Evolutionary conservation across 2,797 vertebrate genomes (phyloP), one percentile per base, ranked within the genome.

Genomic region (Characodon lateralis): DNA sequence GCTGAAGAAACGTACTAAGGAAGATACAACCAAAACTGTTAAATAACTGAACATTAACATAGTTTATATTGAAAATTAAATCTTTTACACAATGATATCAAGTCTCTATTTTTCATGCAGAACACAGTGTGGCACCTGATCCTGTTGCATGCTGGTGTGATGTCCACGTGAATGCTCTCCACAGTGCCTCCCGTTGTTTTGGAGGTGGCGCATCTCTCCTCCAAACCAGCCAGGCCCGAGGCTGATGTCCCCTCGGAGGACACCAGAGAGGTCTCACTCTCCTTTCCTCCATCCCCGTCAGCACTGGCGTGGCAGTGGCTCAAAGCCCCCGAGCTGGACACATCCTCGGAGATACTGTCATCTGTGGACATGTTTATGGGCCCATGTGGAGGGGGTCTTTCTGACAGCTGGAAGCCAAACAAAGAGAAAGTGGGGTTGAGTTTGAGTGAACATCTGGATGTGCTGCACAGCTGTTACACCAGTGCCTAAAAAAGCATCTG

Each of bases 351-450:
- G 84, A 95, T 89, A 90, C 96, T 96, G 94, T 95, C 95, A 88
- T 96, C 95, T 93, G 95, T 94, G 84, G 88, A 95, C 95, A 96
- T 96, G 93, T 93, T 96, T 96, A 95, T 86, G 85, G 89, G 89
- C 91, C 94, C 90, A 83, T 85, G 90, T 66, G 79, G 83, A 74
- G 80, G 75, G 77, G 89, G 86, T 72, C 84, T 87, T 78, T 87
- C 75, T 82, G 90, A 94, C 86, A 89, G 85, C 95, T 95, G 51
- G 39, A 61, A 20, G 68, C 24, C 70, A 78, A 58, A 76, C 48
- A 28, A 46, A 39, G 53, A 66, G 24, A 61, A 24, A 78, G 43
- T 13, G 13, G 22, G 12, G 48, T 43, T 72, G 24, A 69, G 66
- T 69, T 18, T 13, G 43, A 16, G 41, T 48, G 66, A 69, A 24